Evolutionary conservation across 2,888 invertebrate species (phyloP).

Genomic region (Platypus cylindrus): DNA sequence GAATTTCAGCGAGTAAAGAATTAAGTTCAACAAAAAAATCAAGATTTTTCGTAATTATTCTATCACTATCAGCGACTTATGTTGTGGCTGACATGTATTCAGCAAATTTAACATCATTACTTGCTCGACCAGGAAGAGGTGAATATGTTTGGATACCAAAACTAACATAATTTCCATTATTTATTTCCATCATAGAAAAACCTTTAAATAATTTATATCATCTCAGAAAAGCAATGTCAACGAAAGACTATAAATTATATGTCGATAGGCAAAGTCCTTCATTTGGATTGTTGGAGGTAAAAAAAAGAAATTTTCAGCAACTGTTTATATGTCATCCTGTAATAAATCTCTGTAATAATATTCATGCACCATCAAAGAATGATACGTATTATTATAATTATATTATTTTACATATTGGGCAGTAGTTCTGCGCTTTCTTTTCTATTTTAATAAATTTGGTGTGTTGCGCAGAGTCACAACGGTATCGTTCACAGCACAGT

Average conservation of each 20-base stretch:
- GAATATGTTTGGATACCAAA: not conserved
- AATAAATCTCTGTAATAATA: not conserved
- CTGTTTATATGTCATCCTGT: not conserved
- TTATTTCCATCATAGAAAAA: conserved; percentile 37
- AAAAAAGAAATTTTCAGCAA: conserved; percentile 5
- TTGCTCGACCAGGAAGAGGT: conserved; percentile 56
- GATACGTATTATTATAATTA: not conserved
- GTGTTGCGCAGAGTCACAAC: no score
- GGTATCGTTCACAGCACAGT: no score
- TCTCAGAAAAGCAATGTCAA: conserved; percentile 52
- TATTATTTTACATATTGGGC: no score
- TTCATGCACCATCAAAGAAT: not conserved
- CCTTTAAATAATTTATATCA: conserved; percentile 55
- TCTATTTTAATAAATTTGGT: no score
- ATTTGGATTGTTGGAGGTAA: conserved; percentile 53
- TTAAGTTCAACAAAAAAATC: conserved; percentile 53
- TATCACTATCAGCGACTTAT: conserved; percentile 64
- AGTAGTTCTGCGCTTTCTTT: no score
- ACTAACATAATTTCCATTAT: not conserved
- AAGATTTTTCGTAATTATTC: conserved; percentile 53
- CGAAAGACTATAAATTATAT: conserved; percentile 49
- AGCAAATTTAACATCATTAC: conserved; percentile 60
- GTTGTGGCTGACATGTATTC: conserved; percentile 70
- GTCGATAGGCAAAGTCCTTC: conserved; percentile 65
- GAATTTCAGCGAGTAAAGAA: conserved; percentile 40